Conservation (phyloP, 2,888 invertebrate species). For the Terebella lapidaria region DNA sequence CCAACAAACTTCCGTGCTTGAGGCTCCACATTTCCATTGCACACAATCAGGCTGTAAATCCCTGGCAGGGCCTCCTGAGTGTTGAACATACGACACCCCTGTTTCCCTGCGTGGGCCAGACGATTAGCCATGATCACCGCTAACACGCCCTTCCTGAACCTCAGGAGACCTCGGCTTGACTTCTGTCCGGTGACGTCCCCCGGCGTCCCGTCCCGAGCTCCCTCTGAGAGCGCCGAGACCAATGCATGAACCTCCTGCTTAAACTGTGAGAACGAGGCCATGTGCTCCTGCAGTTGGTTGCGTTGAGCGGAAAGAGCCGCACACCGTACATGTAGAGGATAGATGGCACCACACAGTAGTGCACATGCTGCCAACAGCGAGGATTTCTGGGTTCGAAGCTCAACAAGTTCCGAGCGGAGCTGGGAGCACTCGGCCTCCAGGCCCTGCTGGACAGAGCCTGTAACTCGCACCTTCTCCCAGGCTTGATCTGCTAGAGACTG, state of each 20-base stretch:
- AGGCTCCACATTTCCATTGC: constrained; percentile 30
- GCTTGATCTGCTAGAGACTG: constrained; percentile 48
- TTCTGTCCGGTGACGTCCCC: background rate
- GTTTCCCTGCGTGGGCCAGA: constrained; percentile 29
- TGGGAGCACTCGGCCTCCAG: constrained; percentile 42
- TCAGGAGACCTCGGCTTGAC: constrained; percentile 20
- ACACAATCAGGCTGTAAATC: constrained; percentile 32
- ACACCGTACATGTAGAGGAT: constrained; percentile 37
- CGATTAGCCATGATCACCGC: constrained; percentile 45
- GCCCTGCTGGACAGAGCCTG: constrained; percentile 41
- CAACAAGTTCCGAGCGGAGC: constrained; percentile 32
- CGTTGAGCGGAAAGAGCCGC: constrained; percentile 35
- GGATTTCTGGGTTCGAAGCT: constrained; percentile 31
- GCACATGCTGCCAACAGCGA: constrained; percentile 40
- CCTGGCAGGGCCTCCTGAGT: constrained; percentile 35
- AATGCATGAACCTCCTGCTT: background rate
- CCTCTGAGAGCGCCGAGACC: background rate
- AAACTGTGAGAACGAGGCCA: background rate
- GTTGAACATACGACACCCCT: constrained; percentile 34
- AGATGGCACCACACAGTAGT: constrained; percentile 43
- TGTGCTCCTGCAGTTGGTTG: constrained; percentile 25
- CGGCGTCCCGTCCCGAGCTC: background rate
- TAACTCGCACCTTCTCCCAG: constrained; percentile 44
- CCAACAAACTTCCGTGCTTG: background rate
- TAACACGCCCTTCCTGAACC: constrained; percentile 39